Base-by-base conservation (phyloP, 2,797 vertebrate species). In the Centropyge bicolor region DNA sequence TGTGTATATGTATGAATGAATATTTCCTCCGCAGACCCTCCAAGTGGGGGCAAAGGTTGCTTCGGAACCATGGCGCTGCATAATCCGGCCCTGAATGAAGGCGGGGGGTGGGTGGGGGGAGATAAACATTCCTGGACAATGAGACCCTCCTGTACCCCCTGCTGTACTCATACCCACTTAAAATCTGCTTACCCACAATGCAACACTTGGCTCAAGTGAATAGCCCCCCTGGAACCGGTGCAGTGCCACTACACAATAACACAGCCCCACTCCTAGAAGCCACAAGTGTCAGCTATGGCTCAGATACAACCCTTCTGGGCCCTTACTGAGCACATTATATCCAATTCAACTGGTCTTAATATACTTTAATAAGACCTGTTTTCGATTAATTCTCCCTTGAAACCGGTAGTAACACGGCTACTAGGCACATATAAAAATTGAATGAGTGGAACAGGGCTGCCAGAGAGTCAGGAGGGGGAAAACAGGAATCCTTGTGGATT, bases 281-380 rank as follows among this genome's bases (percentile, higher is more conserved):
- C 91, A 90, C 88, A 91, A 91, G 87, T 94, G 89, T 94, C 93
- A 92, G 87, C 82, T 76, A 67, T 79, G 87, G 91, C 88, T 89
- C 76, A 81, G 86, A 95, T 92, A 93, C 91, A 85, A 71, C 88
- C 92, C 93, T 91, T 94, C 76, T 93, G 93, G 93, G 93, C 80
- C 91, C 85, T 87, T 38, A 72, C 65, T 85, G 89, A 87, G 92
- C 91, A 91, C 89, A 93, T 91, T 94, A 94, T 82, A 94, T 90
- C 89, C 92, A 90, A 67, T 90, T 92, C 87, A 82, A 92, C 80
- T 75, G 89, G 82, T 93, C 88, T 91, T 91, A 93, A 94, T 92
- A 87, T 90, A 89, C 87, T 95, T 95, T 95, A 95, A 95, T 96
- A 96, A 94, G 93, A 92, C 73, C 95, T 95, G 95, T 89, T 95